Evolutionary conservation across 2,797 vertebrate species (phyloP).

Genomic region (Parotocinclus haroldoi): DNA sequence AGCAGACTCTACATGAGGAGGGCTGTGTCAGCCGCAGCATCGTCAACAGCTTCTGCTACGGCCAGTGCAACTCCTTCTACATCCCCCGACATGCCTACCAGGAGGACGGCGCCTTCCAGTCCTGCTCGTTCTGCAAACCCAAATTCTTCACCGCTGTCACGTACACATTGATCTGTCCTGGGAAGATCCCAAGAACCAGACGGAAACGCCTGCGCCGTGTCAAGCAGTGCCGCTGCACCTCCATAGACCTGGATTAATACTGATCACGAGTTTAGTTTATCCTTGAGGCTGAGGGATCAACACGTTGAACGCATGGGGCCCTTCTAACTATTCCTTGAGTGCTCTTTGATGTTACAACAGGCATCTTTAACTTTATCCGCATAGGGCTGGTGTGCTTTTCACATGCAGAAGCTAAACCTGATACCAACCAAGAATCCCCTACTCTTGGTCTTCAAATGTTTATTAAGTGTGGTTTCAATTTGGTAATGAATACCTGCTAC

Average conservation of each 20-base stretch:
- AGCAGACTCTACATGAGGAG: conserved; percentile 90
- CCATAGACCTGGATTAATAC: conserved; percentile 83
- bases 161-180: conserved; percentile 87
- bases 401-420: too few species aligned
- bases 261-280: not conserved
- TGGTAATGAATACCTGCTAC: too few species aligned
- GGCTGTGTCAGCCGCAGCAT: conserved; percentile 85
- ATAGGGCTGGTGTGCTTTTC: too few species aligned
- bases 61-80: conserved; percentile 97
- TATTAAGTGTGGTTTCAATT: too few species aligned
- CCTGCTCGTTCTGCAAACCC: conserved; percentile 93
- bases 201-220: conserved; percentile 92
- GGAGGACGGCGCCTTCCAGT: conserved; percentile 88
- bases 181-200: conserved; percentile 82
- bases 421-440: too few species aligned
- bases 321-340: too few species aligned
- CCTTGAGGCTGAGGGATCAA: too few species aligned
- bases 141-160: conserved; percentile 90
- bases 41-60: conserved; percentile 94
- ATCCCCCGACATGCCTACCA: conserved; percentile 87
- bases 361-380: too few species aligned
- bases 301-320: too few species aligned
- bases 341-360: too few species aligned
- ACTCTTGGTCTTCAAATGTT: too few species aligned
- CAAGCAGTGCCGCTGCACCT: conserved; percentile 91